phyloP scores from a whole-genome alignment of 2,113 vertebrate genomes.

The Amblyopsis rosae region DNA sequence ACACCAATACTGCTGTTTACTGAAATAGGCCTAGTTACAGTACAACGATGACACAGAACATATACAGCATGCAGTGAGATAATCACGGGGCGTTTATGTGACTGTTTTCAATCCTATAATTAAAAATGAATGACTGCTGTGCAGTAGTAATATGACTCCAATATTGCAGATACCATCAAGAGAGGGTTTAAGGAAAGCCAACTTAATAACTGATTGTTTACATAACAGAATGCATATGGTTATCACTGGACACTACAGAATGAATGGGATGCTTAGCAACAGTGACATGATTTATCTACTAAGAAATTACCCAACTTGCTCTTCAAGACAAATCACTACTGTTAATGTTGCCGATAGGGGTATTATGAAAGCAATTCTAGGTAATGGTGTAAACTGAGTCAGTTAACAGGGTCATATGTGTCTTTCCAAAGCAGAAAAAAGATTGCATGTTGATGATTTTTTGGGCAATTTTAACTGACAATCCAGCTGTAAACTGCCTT shows the following conservation, averaged over 20 bases:
- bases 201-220: not conserved
- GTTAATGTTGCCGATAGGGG: not conserved
- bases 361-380: conserved; percentile 12
- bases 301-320: not conserved
- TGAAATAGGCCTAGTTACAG: too few species aligned
- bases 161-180: too few species aligned
- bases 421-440: conserved; percentile 4
- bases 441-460: conserved; percentile 48
- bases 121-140: too few species aligned
- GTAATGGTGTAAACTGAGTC: conserved; percentile 9
- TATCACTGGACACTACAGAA: not conserved
- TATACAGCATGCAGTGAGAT: too few species aligned
- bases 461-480: conserved; percentile 18
- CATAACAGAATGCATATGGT: not conserved
- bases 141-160: too few species aligned
- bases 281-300: not conserved
- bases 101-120: too few species aligned
- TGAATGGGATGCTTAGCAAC: not conserved
- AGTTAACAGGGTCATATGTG: conserved; percentile 35
- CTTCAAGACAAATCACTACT: not conserved
- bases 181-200: not conserved
- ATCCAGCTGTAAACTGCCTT: conserved; percentile 56
- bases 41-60: too few species aligned
- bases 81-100: too few species aligned
- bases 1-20: too few species aligned